Conservation (phyloP, 2,888 invertebrate genomes). For the Muscina levida region DNA sequence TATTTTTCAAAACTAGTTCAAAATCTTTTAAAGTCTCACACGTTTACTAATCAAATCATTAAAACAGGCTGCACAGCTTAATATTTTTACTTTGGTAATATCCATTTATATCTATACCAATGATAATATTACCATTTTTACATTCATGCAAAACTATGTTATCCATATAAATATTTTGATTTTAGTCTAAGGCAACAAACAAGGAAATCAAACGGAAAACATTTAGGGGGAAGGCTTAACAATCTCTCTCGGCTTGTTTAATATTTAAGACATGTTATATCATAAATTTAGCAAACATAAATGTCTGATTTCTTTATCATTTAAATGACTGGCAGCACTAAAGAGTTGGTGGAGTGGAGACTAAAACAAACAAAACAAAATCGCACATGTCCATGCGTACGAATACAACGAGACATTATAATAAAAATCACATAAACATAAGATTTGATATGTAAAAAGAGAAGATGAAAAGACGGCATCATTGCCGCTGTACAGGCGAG, state of each 20-base stretch:
- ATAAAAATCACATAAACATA: conserved; percentile 58
- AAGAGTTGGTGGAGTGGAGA: conserved; percentile 27
- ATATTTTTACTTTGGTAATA: not conserved
- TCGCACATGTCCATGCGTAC: conserved; percentile 16
- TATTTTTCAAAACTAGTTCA: too few relatives aligned
- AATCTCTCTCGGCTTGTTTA: conserved; percentile 6
- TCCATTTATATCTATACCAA: not conserved
- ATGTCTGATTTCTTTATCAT: conserved; percentile 52
- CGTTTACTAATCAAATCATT: conserved; percentile 7
- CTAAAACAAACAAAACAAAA: not conserved
- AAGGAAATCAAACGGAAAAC: conserved; percentile 2
- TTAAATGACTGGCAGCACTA: conserved; percentile 52
- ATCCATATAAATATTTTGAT: not conserved
- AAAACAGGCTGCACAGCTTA: not conserved
- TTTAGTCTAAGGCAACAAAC: not conserved
- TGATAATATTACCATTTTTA: not conserved
- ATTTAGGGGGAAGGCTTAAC: conserved; percentile 39
- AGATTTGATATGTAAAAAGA: conserved; percentile 32
- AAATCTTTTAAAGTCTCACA: too few relatives aligned
- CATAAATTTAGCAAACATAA: conserved; percentile 59
- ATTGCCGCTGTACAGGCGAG: not conserved
- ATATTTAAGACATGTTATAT: conserved; percentile 45
- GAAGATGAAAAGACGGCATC: not conserved
- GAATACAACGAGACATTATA: conserved; percentile 44
- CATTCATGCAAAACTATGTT: not conserved